Percentiles rank a stretch among this genome's conserved stretches.
Conservation (phyloP, 2,113 vertebrate genomes). For the Eidolon helvum region DNA sequence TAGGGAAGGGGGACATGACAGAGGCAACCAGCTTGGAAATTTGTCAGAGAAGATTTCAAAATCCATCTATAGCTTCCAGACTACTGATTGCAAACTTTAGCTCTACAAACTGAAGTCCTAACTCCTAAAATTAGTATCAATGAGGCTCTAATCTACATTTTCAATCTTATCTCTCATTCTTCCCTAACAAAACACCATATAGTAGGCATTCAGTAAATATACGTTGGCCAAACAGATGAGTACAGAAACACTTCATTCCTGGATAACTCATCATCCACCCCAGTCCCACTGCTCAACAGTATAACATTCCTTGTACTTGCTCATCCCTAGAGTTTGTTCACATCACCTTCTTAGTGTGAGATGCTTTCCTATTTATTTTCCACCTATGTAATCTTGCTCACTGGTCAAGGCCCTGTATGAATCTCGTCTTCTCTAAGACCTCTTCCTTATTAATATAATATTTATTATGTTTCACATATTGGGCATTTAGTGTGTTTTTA, state of each 20-base stretch:
- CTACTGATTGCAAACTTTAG: neutral
- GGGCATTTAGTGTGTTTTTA: neutral
- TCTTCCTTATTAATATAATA: neutral
- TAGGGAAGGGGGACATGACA: neutral
- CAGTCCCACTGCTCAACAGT: neutral
- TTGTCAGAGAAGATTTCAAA: neutral
- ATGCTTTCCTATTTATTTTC: neutral
- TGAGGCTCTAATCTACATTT: neutral
- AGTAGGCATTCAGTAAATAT: neutral
- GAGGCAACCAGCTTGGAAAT: neutral
- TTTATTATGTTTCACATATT: neutral
- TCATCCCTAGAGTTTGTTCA: neutral
- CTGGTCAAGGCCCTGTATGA: neutral
- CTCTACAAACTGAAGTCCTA: neutral
- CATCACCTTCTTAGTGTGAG: neutral
- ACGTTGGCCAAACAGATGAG: neutral
- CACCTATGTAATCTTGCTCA: neutral
- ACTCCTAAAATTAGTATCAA: neutral
- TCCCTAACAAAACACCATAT: neutral
- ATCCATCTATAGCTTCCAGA: neutral
- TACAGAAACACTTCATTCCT: neutral
- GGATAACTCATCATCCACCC: neutral
- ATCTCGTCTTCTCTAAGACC: neutral
- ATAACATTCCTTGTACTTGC: neutral
- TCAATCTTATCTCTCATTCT: neutral